Percentiles rank a stretch among this genome's conserved stretches.
Evolutionary conservation across 2,797 vertebrate species (phyloP).

Genomic region (Cuculus canorus): DNA sequence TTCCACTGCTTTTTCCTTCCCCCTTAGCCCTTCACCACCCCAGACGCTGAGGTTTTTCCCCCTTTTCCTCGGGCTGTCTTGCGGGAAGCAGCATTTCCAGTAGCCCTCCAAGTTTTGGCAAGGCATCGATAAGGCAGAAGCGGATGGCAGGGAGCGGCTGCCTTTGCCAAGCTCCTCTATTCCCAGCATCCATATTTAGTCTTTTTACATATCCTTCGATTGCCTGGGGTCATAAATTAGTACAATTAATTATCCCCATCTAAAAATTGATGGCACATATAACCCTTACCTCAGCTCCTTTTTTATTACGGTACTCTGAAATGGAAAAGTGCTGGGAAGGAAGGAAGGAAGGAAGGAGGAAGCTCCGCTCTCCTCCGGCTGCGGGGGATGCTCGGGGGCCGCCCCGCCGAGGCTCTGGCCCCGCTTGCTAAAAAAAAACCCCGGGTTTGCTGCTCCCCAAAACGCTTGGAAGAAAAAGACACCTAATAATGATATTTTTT

Average conservation of each 20-base stretch:
- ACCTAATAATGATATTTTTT: neutral
- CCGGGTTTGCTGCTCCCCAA: neutral
- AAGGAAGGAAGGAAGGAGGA: too few relatives aligned
- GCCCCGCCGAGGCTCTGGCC: neutral
- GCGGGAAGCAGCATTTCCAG: neutral
- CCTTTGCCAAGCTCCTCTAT: slow-evolving; percentile 18
- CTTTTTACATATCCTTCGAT: slow-evolving; percentile 72
- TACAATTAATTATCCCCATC: slow-evolving; percentile 79
- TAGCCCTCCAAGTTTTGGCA: slow-evolving; percentile 42
- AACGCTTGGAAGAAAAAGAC: slow-evolving; percentile 45
- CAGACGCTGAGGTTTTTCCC: accelerated
- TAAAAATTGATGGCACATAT: slow-evolving; percentile 63
- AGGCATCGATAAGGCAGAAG: neutral
- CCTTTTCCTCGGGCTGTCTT: neutral
- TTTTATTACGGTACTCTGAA: neutral
- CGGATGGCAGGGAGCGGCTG: neutral
- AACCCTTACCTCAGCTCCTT: slow-evolving; percentile 56
- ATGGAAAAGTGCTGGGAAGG: slow-evolving; percentile 4
- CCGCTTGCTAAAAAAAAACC: neutral
- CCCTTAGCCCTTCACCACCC: neutral
- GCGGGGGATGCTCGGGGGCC: neutral
- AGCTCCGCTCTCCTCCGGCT: neutral
- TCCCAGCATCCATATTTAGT: slow-evolving; percentile 73
- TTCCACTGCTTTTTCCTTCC: neutral
- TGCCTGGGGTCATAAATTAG: slow-evolving; percentile 79